Conservation (phyloP, 2,797 vertebrate genomes). For the Crax fasciolata region DNA sequence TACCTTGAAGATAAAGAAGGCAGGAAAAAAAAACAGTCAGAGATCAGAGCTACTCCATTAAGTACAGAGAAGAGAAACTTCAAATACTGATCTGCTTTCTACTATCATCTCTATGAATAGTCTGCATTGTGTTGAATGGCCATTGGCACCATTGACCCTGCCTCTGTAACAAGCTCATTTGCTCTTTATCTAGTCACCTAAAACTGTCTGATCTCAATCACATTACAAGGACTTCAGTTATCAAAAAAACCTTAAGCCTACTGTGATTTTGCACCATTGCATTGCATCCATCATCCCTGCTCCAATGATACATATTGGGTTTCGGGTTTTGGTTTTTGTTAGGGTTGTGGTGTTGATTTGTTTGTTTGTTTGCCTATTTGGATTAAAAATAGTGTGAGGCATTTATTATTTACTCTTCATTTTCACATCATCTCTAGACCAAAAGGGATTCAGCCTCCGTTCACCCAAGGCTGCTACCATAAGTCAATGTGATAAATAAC, state of each 20-base stretch:
- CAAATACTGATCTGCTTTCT: neutral
- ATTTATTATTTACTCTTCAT: neutral
- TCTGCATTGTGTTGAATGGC: neutral
- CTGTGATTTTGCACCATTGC: neutral
- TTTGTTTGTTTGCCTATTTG: neutral
- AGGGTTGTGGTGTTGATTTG: neutral
- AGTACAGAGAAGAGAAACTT: neutral
- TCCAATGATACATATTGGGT: neutral
- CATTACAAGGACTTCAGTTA: neutral
- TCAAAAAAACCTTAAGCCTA: neutral
- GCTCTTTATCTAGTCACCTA: neutral
- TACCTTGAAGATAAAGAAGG: neutral
- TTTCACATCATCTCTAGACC: neutral
- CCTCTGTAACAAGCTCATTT: neutral
- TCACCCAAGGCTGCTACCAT: neutral
- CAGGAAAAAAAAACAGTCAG: neutral
- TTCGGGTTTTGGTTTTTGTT: neutral
- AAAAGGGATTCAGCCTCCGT: neutral
- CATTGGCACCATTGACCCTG: neutral
- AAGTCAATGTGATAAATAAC: neutral
- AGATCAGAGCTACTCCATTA: fast-evolving
- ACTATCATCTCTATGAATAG: neutral
- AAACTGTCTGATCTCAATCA: neutral
- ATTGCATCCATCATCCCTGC: neutral
- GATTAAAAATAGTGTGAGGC: neutral